Base-by-base conservation (phyloP, 2,113 vertebrate species). In the Callipepla squamata region DNA sequence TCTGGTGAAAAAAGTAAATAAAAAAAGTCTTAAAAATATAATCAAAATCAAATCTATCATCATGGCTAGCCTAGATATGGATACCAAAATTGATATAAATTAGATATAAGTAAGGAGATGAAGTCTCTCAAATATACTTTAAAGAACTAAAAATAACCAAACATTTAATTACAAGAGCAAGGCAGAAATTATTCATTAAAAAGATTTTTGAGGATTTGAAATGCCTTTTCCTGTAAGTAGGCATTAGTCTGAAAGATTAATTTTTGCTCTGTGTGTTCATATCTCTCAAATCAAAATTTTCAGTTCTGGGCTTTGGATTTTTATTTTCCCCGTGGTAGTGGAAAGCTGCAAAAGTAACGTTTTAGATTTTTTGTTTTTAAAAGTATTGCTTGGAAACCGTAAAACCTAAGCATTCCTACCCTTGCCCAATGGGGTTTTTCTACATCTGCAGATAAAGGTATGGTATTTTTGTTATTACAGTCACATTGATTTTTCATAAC, bases 151-250 rank as follows among this genome's bases (percentile, higher is more conserved):
- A 91, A 78, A 80, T 61, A 92, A 58, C 28, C 19, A 47, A 38
- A 3, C 1, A 78, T 59, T 89, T 89, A 89, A 80, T 85, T 90
- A 10, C 53, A 72, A 59, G 11, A 80, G 45, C 7, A 48, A 68
- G 20, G 77, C 26, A 77, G 44, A 80, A 95, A 85, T 75, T 73
- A 63, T 85, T 88, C 10, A 80, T 63, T 90, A 28, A 89, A 93
- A 91, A 65, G 1, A 25, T 48, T 55, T 85, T 65, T 62, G 21
- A 78, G 9, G 12, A 80, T 67, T 82, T 90, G 4, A 87, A 87
- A 75, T 78, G n/a, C 4, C 58, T 44, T 92, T 81, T 89, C 25
- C 4, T 15, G 40, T 67, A 77, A 32, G 3, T 14, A 75, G 65
- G 32, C 9, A 58, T 89, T 75, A 69, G 26, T 34, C 1, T 26